Conservation (phyloP, 1,140 invertebrate species). For the Dufourea novaeangliae region DNA sequence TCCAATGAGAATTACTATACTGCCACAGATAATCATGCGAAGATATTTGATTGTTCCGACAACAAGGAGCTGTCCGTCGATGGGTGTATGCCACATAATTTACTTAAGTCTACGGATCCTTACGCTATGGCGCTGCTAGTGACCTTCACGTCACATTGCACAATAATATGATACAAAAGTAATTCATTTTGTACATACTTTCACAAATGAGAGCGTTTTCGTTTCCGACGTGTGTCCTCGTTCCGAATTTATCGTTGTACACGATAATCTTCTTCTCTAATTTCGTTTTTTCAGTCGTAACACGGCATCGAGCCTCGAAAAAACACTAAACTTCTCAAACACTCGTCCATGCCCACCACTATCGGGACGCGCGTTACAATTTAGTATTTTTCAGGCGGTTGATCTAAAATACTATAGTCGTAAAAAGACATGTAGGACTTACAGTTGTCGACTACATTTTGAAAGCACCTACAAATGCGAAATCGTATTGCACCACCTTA, state of each 20-base stretch:
- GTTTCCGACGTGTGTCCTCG: constrained; percentile 11
- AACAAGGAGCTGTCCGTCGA: constrained; percentile 41
- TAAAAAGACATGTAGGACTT: constrained; percentile 18
- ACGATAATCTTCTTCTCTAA: constrained; percentile 16
- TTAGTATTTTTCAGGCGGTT: constrained; percentile 4
- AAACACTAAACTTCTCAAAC: constrained; percentile 24
- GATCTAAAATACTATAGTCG: constrained; percentile 27
- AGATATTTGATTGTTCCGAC: constrained; percentile 50
- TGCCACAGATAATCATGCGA: constrained; percentile 24
- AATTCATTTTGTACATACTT: constrained; percentile 75
- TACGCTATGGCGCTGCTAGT: constrained; percentile 46
- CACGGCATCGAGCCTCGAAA: not conserved
- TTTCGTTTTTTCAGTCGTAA: constrained; percentile 23
- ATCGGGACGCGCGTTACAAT: not conserved
- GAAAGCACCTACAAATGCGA: constrained; percentile 40
- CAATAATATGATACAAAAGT: constrained; percentile 71
- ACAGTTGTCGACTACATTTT: not conserved
- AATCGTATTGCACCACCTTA: constrained; percentile 44
- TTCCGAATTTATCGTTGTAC: constrained; percentile 30
- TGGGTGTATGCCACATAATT: constrained; percentile 57
- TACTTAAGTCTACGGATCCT: constrained; percentile 45
- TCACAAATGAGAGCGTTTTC: constrained; percentile 48
- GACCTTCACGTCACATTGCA: constrained; percentile 42
- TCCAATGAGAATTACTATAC: constrained; percentile 42
- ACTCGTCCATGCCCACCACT: not conserved